A percentile compares a stretch with the other conserved stretches of the same genome.
phyloP scores from a whole-genome alignment of 2,888 invertebrate species.

The Dolomedes plantarius region DNA sequence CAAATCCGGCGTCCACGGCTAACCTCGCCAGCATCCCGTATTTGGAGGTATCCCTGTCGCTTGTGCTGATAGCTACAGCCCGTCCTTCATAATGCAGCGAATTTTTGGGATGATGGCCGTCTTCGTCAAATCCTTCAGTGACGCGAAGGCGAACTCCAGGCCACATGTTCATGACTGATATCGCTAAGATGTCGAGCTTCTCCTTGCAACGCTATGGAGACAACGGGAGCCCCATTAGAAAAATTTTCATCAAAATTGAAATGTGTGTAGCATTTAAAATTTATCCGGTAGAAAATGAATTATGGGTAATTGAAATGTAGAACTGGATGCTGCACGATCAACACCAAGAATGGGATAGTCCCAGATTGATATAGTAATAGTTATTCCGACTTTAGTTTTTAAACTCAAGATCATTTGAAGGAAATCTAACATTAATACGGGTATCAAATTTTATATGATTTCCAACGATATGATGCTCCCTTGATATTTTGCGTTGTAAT shows the following conservation, averaged over 20 bases:
- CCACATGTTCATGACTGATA: conserved; percentile 99
- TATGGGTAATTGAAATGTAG: too few relatives aligned
- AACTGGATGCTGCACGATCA: too few relatives aligned
- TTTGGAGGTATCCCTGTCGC: conserved; percentile 93
- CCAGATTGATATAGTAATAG: too few relatives aligned
- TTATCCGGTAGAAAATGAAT: too few relatives aligned
- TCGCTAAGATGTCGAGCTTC: conserved; percentile 93
- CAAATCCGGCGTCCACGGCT: conserved; percentile 97
- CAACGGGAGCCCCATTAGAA: conserved; percentile 78
- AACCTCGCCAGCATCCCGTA: conserved; percentile 96
- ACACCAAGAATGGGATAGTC: too few relatives aligned
- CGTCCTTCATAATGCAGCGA: conserved; percentile 97
- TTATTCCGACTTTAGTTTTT: too few relatives aligned
- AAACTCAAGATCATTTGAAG: too few relatives aligned
- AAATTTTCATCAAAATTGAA: neutral
- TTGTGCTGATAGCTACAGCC: conserved; percentile 96
- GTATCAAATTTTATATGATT: too few relatives aligned
- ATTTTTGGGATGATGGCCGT: conserved; percentile 85
- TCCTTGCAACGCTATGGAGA: conserved; percentile 97
- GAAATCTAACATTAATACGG: too few relatives aligned
- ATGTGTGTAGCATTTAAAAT: too few relatives aligned
- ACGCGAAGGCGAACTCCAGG: conserved; percentile 94
- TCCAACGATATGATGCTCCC: too few relatives aligned
- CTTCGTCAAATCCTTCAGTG: conserved; percentile 96
- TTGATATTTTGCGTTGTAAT: too few relatives aligned